Base-by-base conservation (phyloP, 1,140 invertebrate species). In the Zophobas morio region DNA sequence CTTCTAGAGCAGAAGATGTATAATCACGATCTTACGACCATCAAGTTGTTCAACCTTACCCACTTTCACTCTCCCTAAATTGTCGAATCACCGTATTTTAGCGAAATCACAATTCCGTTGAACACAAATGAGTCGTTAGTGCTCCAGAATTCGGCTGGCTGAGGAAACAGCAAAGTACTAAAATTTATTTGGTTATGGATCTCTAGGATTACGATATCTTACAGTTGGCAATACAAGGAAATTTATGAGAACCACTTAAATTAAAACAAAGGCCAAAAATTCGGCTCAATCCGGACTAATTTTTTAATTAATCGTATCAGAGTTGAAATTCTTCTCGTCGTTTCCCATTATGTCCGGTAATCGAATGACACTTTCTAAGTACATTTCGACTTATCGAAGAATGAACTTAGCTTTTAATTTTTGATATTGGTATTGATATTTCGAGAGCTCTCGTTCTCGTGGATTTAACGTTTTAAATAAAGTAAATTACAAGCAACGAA, bases 1-100 rank as follows among this genome's bases (percentile, higher is more conserved):
- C 71, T 73, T 73, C 39, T 53, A 42, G 46, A 72, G 35, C 36
- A 56, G 49, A 37, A 73, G 49, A 56, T 54, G n/a, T 73, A 73
- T 73, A 73, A 73, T 73, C 71, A 66, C 60, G 60, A 73, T 73
- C 54, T 54, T 56, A 73, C 49, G 54, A 73, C 54, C 71, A 73
- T 73, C 71, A 73, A 73, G 32, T 73, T 54, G 71, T 56, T 73
- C 71, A 73, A 73, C 71, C 71, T 73, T 73, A 73, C 54, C 71
- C 71, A 73, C 71, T 73, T 73, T 73, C 71, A 73, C 71, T 56
- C 49, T 54, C n/a, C 40, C 71, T 73, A 73, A 73, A 73, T 73
- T 73, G 71, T 73, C 71, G 71, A 73, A 73, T 73, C 71, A 73
- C 71, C 47, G 71, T 73, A 73, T 73, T 73, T 73, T 73, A 73